Conservation (phyloP, 2,888 invertebrate genomes). For the Adelphocoris suturalis region DNA sequence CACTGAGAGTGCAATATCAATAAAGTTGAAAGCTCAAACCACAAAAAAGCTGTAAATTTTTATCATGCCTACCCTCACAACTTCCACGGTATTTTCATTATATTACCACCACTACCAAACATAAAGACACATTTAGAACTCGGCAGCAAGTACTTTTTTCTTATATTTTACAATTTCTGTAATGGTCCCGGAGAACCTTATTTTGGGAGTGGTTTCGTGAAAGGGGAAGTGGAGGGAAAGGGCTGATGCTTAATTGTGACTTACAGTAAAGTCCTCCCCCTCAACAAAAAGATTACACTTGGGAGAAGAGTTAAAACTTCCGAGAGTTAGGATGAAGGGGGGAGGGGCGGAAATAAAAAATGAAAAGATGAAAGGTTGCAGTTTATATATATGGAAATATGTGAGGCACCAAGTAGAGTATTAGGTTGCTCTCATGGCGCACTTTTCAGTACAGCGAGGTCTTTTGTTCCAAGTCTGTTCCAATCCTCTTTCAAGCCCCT, state of each 20-base stretch:
- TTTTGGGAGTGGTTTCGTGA: constrained; percentile 57
- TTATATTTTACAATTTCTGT: constrained; percentile 65
- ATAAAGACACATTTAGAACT: constrained; percentile 53
- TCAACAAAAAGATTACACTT: constrained; percentile 61
- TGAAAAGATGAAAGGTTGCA: constrained; percentile 57
- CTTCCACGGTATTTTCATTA: constrained; percentile 42
- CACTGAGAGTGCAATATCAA: constrained; percentile 23
- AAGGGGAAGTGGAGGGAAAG: constrained; percentile 26
- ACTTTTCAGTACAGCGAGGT: neutral
- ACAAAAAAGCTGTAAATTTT: constrained; percentile 31
- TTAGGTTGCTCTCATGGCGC: constrained; percentile 43
- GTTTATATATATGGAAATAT: constrained; percentile 44
- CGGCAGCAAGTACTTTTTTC: constrained; percentile 38
- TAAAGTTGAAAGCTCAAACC: constrained; percentile 47
- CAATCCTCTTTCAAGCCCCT: constrained; percentile 44
- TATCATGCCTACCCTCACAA: constrained; percentile 32
- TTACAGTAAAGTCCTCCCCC: constrained; percentile 58
- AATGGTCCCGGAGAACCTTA: constrained; percentile 62
- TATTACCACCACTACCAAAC: constrained; percentile 43
- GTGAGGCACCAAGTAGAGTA: constrained; percentile 39
- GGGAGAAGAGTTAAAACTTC: constrained; percentile 45
- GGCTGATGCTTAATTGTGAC: constrained; percentile 58
- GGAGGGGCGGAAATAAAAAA: constrained; percentile 35
- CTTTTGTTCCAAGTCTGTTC: constrained; percentile 44
- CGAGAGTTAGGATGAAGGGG: neutral